Evolutionary conservation across 2,888 invertebrate species (phyloP).

Genomic region (Eremobia ochroleuca): DNA sequence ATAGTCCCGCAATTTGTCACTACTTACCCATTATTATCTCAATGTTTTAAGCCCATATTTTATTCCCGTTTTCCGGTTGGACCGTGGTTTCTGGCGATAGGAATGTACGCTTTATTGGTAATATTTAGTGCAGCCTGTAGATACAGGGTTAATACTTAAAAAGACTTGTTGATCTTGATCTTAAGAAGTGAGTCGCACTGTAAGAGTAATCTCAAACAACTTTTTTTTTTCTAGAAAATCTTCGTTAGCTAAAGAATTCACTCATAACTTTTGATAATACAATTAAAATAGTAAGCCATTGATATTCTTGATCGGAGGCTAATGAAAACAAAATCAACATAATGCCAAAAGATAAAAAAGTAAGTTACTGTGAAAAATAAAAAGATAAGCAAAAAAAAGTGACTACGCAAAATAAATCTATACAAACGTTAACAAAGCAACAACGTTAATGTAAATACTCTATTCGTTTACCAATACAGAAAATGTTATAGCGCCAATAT

Average conservation of each 20-base stretch:
- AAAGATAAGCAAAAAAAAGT: background rate
- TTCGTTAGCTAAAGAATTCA: too few relatives aligned
- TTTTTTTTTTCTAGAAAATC: background rate
- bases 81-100: conserved; percentile 14
- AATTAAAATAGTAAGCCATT: background rate
- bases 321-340: background rate
- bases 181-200: background rate
- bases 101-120: conserved; percentile 8
- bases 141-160: background rate
- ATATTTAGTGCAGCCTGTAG: background rate
- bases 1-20: conserved; percentile 48
- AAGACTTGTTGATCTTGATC: too few relatives aligned
- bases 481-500: conserved; percentile 19
- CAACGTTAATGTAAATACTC: conserved; percentile 9
- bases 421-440: background rate
- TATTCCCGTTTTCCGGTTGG: conserved; percentile 10
- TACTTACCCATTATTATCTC: conserved; percentile 47
- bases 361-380: background rate
- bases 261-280: background rate
- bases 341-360: background rate
- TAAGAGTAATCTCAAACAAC: background rate
- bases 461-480: conserved; percentile 11
- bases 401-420: conserved; percentile 2
- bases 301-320: background rate
- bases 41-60: conserved; percentile 47